Evolutionary conservation across 2,888 invertebrate genomes (phyloP), one percentile per base, ranked within the genome.

Genomic region (Eurytoma adleriae): DNA sequence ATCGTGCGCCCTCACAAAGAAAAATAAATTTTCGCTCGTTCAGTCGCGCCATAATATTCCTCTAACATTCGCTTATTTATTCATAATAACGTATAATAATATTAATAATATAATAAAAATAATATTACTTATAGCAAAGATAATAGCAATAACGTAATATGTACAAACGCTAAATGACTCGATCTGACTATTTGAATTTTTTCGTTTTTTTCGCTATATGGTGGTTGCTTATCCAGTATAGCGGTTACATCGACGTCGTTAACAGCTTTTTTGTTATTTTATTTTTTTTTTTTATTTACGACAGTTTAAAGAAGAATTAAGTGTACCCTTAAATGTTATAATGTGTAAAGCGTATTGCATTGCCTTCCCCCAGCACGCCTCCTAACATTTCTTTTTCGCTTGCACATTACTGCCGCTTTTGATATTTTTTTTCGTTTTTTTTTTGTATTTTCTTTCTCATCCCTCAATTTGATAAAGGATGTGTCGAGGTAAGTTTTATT

Each of bases 281-380:
- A 48, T 74, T 74, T 59, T 61, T 76, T 82, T 84, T 80, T 80
- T 84, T 82, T 82, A 80, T 78, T 82, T 78, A 83, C 78, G 80
- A 84, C 82, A 82, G 71, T 81, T 40, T 78, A 81, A 73, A 81
- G 74, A 81, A 75, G 85, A 86, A 85, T 86, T 89, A 89, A 88
- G 88, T 87, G 85, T 87, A 86, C 85, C 83, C 85, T 86, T 89
- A 89, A 84, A 86, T 84, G 82, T 87, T 81, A 81, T 86, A 87
- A 89, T 91, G 91, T 92, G 92, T 91, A 89, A 94, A 94, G 94
- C 94, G 94, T 94, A 94, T 92, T 93, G 92, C 92, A 93, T 93
- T 93, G 94, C 94, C 93, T 94, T 94, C 93, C 94, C 94, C 93
- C 93, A 92, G 91, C 92, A 92, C 86, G 87, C 86, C 87, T 84